Conservation (phyloP, 2,113 vertebrate genomes). For the Callaeas wilsoni region DNA sequence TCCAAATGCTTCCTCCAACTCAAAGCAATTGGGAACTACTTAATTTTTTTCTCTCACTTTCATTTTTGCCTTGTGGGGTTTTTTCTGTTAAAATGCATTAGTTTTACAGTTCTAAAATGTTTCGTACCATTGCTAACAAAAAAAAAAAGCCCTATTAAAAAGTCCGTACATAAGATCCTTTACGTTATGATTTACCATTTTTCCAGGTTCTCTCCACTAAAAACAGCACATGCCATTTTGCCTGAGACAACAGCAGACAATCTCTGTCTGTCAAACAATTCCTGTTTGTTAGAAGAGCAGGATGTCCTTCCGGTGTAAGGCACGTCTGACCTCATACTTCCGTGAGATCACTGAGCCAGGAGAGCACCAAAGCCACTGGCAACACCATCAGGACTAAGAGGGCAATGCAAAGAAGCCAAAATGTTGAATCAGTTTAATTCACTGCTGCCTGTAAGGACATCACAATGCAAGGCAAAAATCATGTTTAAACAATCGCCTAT, state of each 20-base stretch:
- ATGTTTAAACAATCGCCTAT: not conserved
- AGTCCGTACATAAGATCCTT: not conserved
- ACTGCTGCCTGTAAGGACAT: not conserved
- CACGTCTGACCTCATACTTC: not conserved
- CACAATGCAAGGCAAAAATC: not conserved
- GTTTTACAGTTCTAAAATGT: not conserved
- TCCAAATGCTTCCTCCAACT: not conserved
- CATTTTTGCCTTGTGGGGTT: not conserved
- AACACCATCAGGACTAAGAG: not conserved
- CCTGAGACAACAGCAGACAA: not conserved
- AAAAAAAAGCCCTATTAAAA: not conserved
- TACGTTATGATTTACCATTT: not conserved
- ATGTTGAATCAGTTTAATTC: not conserved
- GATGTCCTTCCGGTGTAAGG: not conserved
- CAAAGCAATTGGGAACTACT: not conserved
- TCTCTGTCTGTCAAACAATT: not conserved
- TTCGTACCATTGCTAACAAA: not conserved
- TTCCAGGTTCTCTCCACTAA: not conserved
- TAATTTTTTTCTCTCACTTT: not conserved
- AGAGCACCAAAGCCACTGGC: not conserved
- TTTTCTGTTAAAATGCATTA: not conserved
- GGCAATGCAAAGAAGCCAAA: not conserved
- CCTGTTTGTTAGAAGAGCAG: not conserved
- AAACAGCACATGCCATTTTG: not conserved
- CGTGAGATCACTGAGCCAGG: not conserved